A percentile compares a stretch with the other conserved stretches of the same genome.
Conservation (phyloP, 2,888 invertebrate species). For the Euproctis similis region DNA sequence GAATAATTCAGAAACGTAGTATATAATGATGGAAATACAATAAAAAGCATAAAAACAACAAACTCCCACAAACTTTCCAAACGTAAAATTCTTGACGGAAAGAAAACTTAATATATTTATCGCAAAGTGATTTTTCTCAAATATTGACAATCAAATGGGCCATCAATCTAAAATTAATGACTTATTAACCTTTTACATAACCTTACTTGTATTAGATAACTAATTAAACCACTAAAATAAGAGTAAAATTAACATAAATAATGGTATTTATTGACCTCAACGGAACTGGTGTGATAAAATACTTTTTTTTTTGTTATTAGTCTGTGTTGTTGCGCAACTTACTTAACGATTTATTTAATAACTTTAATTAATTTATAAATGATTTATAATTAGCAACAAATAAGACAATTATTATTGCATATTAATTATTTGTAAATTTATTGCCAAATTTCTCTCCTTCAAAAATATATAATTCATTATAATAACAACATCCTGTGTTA, state of each 20-base stretch:
- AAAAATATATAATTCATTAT: too few relatives aligned
- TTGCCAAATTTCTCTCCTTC: too few relatives aligned
- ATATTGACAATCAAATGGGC: background rate
- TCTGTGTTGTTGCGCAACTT: conserved; percentile 8
- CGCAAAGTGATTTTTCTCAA: too few relatives aligned
- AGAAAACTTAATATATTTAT: too few relatives aligned
- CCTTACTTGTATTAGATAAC: conserved; percentile 15
- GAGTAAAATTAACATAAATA: conserved; percentile 18
- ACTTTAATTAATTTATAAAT: conserved; percentile 10
- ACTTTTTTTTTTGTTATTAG: too few relatives aligned
- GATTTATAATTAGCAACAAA: conserved; percentile 12
- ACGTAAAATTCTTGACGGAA: too few relatives aligned
- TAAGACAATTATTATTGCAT: conserved; percentile 1
- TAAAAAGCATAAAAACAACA: too few relatives aligned
- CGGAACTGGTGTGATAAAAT: conserved; percentile 8
- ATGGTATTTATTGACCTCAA: conserved; percentile 9
- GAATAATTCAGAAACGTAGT: too few relatives aligned
- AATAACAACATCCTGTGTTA: too few relatives aligned
- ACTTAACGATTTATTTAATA: conserved; percentile 8
- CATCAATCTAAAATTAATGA: conserved; percentile 2
- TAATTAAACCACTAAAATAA: conserved; percentile 5
- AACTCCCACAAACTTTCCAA: too few relatives aligned
- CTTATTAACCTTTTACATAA: conserved; percentile 4
- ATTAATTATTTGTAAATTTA: conserved; percentile 10
- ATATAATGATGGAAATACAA: too few relatives aligned